Evolutionary conservation across 2,888 invertebrate species (phyloP), one percentile per base, ranked within the genome.

Genomic region (Tetranychus piercei): DNA sequence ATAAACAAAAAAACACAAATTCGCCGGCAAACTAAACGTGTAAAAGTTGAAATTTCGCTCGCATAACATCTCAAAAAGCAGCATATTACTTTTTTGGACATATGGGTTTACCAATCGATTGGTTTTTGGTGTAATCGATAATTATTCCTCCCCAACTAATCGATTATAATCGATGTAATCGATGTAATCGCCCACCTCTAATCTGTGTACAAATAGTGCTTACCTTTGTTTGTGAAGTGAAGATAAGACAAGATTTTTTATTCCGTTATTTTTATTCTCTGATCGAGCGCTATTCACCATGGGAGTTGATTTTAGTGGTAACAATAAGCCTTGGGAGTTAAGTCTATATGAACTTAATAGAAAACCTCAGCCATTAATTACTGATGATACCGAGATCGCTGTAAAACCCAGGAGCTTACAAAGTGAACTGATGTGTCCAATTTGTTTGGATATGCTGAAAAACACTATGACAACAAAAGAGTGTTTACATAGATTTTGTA

Each of bases 381-480:
- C 92, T 4, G 95, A 96, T 83, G 90, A 89, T 79, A 94, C 95
- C 0, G 96, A 96, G 84, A 84, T 86, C 74, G 83, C 84, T 22
- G 84, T 86, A 9, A 83, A 83, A 64, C 84, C 85, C 15, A 79
- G 85, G 77, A 84, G 84, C 78, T 79, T 86, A 43, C 83, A 85
- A 76, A 84, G 83, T 77, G 80, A 97, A 84, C 85, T 99, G 75
- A 96, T 95, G 93, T 99, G 97, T 82, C 97, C 97, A 73, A 99
- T 99, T 82, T 99, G 97, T 83, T 85, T 99, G 81, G 99, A 99
- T 83, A 94, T 96, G 93, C 79, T 86, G 66, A 85, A 96, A 83
- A 94, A 93, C 82, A 99, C 99, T 0, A 97, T 97, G 97, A 97
- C 97, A n/a, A 99, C 99, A 7, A 99, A 99, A 82, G 97, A 99